Conservation (phyloP, 1,140 invertebrate species). For the Sminthurinus signatus region DNA sequence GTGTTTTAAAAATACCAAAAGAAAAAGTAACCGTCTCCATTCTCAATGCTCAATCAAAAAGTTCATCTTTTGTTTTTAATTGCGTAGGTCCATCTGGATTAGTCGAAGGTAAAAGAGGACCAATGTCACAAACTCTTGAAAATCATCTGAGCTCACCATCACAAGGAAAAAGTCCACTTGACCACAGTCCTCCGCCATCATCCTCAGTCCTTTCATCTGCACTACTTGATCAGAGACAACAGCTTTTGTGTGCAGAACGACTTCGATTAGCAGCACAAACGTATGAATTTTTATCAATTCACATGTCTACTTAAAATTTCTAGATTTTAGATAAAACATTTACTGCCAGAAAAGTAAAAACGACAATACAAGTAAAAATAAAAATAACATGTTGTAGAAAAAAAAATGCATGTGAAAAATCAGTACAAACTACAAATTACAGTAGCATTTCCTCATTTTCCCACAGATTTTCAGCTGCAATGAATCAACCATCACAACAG, state of each 20-base stretch:
- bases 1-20: too few species aligned
- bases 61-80: not conserved
- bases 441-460: not conserved
- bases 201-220: not conserved
- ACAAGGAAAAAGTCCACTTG: constrained; percentile 52
- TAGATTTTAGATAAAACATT: not conserved
- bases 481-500: constrained; percentile 20
- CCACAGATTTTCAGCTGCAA: constrained; percentile 22
- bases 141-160: not conserved
- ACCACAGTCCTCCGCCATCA: not conserved
- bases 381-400: not conserved
- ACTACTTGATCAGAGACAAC: constrained; percentile 21
- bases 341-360: not conserved
- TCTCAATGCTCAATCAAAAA: too few species aligned
- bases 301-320: not conserved
- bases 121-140: not conserved
- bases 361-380: not conserved
- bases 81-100: not conserved
- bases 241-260: constrained; percentile 33
- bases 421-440: not conserved
- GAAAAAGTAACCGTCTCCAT: too few species aligned
- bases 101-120: not conserved
- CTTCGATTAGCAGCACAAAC: constrained; percentile 35
- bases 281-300: too few species aligned
- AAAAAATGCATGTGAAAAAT: not conserved